A percentile compares a stretch with the other conserved stretches of the same genome.
Conservation (phyloP, 2,113 vertebrate species). For the Scartelaos histophorus region DNA sequence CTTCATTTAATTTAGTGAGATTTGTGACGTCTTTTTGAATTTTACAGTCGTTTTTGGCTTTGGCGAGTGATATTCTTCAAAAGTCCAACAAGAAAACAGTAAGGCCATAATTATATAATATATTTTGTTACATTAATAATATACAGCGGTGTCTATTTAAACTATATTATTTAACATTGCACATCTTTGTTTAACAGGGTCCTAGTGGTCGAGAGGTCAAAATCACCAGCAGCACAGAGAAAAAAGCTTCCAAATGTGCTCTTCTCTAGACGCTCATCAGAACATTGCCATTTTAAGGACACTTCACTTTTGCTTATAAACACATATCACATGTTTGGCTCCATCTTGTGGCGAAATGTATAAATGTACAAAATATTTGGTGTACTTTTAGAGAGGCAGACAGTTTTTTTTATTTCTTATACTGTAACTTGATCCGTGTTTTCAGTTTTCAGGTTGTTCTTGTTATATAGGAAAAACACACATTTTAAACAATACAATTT, state of each 20-base stretch:
- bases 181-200: conserved; percentile 45
- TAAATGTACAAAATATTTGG: not conserved
- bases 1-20: not conserved
- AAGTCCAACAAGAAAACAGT: conserved; percentile 83
- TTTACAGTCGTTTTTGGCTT: conserved; percentile 81
- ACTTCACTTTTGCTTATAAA: conserved; percentile 31
- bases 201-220: conserved; percentile 72
- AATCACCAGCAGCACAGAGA: conserved; percentile 74
- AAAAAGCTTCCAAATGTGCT: conserved; percentile 77
- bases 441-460: not conserved
- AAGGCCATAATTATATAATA: conserved; percentile 58
- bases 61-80: conserved; percentile 88
- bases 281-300: conserved; percentile 11
- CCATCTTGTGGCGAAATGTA: conserved; percentile 46
- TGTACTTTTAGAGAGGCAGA: conserved; percentile 4
- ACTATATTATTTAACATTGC: no score
- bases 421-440: not conserved
- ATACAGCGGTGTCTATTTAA: no score
- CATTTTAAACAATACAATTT: not conserved
- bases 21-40: not conserved
- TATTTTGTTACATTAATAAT: no score
- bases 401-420: conserved; percentile 2
- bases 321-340: conserved; percentile 31
- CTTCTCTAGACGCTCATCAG: conserved; percentile 63
- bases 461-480: not conserved